Percentiles rank a stretch among this genome's conserved stretches.
phyloP scores from a whole-genome alignment of 1,140 invertebrate species.

The Drosophila subobscura region DNA sequence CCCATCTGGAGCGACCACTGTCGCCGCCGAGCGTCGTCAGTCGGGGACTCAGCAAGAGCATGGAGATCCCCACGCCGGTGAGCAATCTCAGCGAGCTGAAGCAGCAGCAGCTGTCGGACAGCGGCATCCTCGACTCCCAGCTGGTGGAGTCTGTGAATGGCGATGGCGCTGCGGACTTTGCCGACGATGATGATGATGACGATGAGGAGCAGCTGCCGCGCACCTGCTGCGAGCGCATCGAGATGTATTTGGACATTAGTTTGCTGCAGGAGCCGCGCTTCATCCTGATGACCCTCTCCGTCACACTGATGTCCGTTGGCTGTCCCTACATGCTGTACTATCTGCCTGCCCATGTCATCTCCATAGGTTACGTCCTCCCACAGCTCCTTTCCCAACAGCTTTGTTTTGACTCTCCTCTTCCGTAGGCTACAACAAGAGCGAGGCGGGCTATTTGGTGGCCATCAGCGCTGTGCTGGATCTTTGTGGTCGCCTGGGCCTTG shows the following conservation, averaged over 20 bases:
- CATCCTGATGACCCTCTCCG: constrained; percentile 88
- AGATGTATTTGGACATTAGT: constrained; percentile 87
- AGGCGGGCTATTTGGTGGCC: constrained; percentile 89
- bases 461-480: constrained; percentile 89
- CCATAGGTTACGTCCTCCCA: constrained; percentile 72
- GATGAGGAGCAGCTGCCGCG: constrained; percentile 56
- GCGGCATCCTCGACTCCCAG: constrained; percentile 63
- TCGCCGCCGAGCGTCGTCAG: constrained; percentile 73
- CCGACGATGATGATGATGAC: constrained; percentile 59
- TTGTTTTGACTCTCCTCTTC: neutral
- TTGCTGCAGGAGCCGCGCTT: constrained; percentile 88
- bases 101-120: constrained; percentile 80
- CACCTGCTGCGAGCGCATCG: constrained; percentile 76
- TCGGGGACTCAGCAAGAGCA: constrained; percentile 82
- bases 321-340: constrained; percentile 91
- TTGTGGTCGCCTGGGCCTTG: constrained; percentile 88
- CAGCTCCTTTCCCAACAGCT: too few relatives aligned
- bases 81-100: constrained; percentile 75
- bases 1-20: constrained; percentile 70
- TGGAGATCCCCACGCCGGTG: constrained; percentile 83
- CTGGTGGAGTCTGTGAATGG: constrained; percentile 49
- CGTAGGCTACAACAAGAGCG: constrained; percentile 87
- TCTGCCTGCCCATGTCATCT: constrained; percentile 88
- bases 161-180: constrained; percentile 39
- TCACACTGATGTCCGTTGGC: constrained; percentile 90